phyloP scores from a whole-genome alignment of 2,888 invertebrate species.

The Holacanthella duospinosa region DNA sequence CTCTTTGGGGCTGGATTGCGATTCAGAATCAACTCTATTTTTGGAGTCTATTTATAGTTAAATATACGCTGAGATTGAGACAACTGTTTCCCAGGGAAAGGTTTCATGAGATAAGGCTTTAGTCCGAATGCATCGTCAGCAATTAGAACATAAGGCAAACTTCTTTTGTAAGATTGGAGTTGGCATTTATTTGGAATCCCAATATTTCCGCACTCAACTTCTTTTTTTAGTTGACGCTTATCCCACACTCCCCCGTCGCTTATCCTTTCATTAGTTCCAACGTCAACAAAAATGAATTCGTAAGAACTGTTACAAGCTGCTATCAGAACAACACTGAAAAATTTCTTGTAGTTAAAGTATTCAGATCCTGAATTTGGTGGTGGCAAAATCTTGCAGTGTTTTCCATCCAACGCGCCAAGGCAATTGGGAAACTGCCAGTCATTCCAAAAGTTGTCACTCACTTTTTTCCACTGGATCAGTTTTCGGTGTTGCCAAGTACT shows the following conservation, averaged over 20 bases:
- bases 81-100: no score
- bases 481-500: not conserved
- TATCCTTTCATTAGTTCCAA: conserved; percentile 32
- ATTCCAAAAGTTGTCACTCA: conserved; percentile 6
- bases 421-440: conserved; percentile 20
- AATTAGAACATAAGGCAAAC: not conserved
- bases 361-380: conserved; percentile 18
- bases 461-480: not conserved
- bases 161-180: not conserved
- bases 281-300: conserved; percentile 29
- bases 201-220: not conserved
- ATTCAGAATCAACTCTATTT: no score
- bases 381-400: conserved; percentile 19
- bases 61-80: no score
- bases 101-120: conserved; percentile 5
- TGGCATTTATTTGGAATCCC: not conserved
- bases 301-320: conserved; percentile 29
- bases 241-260: conserved; percentile 25
- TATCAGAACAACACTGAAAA: conserved; percentile 22
- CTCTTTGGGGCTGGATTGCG: no score
- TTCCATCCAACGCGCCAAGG: conserved; percentile 29
- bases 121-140: conserved; percentile 5
- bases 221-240: not conserved
- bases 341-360: conserved; percentile 25
- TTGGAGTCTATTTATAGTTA: no score